phyloP scores from a whole-genome alignment of 1,140 invertebrate genomes.

The Bilobella aurantiaca region DNA sequence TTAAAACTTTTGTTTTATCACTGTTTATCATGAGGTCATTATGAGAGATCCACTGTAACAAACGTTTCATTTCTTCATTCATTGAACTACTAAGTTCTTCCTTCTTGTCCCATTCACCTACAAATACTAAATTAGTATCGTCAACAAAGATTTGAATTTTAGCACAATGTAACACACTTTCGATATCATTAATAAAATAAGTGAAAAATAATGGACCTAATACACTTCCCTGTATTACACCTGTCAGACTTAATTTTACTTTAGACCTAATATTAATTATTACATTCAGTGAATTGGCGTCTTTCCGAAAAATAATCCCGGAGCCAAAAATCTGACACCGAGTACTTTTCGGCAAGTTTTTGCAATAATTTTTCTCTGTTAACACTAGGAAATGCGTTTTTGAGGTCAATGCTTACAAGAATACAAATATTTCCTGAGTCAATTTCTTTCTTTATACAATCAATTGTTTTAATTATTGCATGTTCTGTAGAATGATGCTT shows the following conservation, averaged over 20 bases:
- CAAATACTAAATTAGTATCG: slow-evolving; percentile 13
- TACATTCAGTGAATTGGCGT: slow-evolving; percentile 3
- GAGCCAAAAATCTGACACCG: slow-evolving; percentile 15
- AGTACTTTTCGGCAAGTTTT: slow-evolving; percentile 7
- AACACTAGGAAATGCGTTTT: slow-evolving; percentile 16
- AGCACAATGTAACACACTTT: background rate
- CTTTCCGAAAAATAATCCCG: slow-evolving; percentile 8
- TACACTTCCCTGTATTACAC: slow-evolving; percentile 9
- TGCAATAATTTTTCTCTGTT: background rate
- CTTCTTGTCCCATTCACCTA: background rate
- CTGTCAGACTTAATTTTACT: background rate
- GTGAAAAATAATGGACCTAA: slow-evolving; percentile 11
- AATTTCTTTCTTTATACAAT: slow-evolving; percentile 3
- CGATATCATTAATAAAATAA: slow-evolving; percentile 14
- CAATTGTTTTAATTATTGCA: slow-evolving; percentile 1
- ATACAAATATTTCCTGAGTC: background rate
- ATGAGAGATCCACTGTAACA: background rate
- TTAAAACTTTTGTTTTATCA: background rate
- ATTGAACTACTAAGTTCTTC: background rate
- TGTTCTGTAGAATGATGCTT: slow-evolving; percentile 10
- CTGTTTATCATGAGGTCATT: background rate
- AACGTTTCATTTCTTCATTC: background rate
- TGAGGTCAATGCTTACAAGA: slow-evolving; percentile 10
- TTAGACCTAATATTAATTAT: background rate
- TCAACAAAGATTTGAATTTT: slow-evolving; percentile 8